A percentile compares a stretch with the other conserved stretches of the same genome.
Evolutionary conservation across 2,797 vertebrate species (phyloP).

Genomic region (Balearica regulorum): DNA sequence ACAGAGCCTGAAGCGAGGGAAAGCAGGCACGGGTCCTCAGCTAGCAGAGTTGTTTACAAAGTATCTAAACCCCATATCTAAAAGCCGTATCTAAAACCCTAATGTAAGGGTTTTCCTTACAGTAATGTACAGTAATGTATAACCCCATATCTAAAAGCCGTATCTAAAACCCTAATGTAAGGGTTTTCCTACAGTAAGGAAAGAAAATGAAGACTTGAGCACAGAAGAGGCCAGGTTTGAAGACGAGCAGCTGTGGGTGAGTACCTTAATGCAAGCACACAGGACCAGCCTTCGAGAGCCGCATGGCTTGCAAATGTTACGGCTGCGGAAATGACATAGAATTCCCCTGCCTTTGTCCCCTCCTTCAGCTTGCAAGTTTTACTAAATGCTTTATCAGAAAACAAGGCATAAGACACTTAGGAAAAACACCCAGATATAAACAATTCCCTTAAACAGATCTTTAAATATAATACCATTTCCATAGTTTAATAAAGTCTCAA

Average conservation of each 20-base stretch:
- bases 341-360: background rate
- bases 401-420: background rate
- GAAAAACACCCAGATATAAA: background rate
- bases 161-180: background rate
- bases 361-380: background rate
- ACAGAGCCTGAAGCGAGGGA: background rate
- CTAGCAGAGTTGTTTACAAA: background rate
- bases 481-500: background rate
- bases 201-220: background rate
- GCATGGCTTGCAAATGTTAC: rapidly evolving
- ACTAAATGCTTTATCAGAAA: background rate
- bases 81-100: background rate
- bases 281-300: background rate
- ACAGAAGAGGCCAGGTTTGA: background rate
- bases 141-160: no score
- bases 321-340: background rate
- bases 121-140: no score
- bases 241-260: background rate
- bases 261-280: background rate
- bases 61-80: no score
- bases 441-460: background rate
- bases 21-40: background rate
- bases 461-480: background rate
- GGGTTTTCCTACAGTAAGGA: background rate
- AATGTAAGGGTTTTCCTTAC: background rate